Percentiles rank a stretch among this genome's conserved stretches.
Evolutionary conservation across 2,888 invertebrate species (phyloP).

Genomic region (Nemotelus pantherinus): DNA sequence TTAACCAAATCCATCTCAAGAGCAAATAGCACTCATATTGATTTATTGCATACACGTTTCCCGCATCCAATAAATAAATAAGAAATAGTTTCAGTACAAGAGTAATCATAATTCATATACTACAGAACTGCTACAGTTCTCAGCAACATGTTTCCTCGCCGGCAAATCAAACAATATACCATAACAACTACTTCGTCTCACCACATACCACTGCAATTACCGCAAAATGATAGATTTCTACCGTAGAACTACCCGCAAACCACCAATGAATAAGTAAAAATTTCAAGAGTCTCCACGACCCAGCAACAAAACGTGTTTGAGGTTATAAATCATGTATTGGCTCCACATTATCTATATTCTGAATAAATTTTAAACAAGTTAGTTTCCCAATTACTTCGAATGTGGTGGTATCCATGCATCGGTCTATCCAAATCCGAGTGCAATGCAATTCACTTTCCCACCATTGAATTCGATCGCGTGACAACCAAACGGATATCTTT

Average conservation of each 20-base stretch:
- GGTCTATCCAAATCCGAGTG: neutral
- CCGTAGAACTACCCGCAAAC: neutral
- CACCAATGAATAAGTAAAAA: constrained; percentile 5
- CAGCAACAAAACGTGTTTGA: constrained; percentile 8
- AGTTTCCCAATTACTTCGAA: neutral
- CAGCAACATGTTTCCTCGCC: too few relatives aligned
- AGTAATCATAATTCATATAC: too few relatives aligned
- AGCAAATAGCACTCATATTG: too few relatives aligned
- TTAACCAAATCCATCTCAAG: too few relatives aligned
- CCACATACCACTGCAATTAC: neutral
- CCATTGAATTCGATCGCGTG: constrained; percentile 7
- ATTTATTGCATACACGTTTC: too few relatives aligned
- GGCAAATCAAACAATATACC: too few relatives aligned
- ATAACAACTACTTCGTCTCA: neutral
- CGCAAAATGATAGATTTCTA: constrained; percentile 4
- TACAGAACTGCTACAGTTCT: too few relatives aligned
- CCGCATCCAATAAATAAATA: too few relatives aligned
- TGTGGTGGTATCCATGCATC: neutral
- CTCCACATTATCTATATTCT: neutral
- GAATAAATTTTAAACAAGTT: too few relatives aligned
- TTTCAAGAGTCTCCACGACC: neutral
- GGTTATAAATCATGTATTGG: neutral
- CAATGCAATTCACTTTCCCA: neutral
- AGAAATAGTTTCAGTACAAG: too few relatives aligned
- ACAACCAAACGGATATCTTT: neutral